A percentile compares a stretch with the other conserved stretches of the same genome.
These are phyloP conservation scores for Drosophila truncata DNA, from an alignment of 1,140 invertebrate genomes.

Conservation along the genomic window DNA sequence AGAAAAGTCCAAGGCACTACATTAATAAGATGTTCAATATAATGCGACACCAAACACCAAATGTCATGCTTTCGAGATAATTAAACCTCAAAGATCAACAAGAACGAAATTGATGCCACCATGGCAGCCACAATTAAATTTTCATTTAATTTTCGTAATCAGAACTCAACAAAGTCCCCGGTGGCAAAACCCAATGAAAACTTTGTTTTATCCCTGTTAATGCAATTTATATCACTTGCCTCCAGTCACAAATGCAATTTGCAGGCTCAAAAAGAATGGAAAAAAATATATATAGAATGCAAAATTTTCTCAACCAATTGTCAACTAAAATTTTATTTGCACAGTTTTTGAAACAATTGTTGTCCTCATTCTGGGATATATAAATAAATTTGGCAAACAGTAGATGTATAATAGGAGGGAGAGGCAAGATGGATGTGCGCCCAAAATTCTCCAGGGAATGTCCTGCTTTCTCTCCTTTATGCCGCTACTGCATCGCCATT, in stretches of 20 bases:
- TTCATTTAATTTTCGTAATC: conserved; percentile 24
- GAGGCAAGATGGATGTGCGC: conserved; percentile 36
- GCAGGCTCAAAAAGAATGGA: background rate
- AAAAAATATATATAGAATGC: background rate
- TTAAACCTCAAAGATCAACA: conserved; percentile 16
- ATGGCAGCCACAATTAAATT: conserved; percentile 20
- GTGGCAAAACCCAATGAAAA: conserved; percentile 8
- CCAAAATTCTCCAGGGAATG: conserved; percentile 24
- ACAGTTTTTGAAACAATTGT: conserved; percentile 47
- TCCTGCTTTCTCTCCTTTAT: background rate
- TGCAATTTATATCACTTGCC: conserved; percentile 29
- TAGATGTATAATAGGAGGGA: background rate
- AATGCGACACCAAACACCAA: background rate
- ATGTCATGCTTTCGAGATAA: background rate
- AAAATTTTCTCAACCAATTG: conserved; percentile 23
- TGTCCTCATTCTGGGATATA: conserved; percentile 32
- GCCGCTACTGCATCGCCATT: conserved; percentile 28
- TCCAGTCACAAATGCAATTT: conserved; percentile 16
- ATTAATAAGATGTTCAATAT: background rate
- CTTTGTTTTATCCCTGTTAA: conserved; percentile 13
- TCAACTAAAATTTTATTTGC: conserved; percentile 55
- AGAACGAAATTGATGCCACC: conserved; percentile 5
- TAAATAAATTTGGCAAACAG: conserved; percentile 70
- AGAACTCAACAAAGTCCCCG: conserved; percentile 8
- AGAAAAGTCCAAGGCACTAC: background rate